phyloP scores from a whole-genome alignment of 2,888 invertebrate species.

The Polia nebulosa region DNA sequence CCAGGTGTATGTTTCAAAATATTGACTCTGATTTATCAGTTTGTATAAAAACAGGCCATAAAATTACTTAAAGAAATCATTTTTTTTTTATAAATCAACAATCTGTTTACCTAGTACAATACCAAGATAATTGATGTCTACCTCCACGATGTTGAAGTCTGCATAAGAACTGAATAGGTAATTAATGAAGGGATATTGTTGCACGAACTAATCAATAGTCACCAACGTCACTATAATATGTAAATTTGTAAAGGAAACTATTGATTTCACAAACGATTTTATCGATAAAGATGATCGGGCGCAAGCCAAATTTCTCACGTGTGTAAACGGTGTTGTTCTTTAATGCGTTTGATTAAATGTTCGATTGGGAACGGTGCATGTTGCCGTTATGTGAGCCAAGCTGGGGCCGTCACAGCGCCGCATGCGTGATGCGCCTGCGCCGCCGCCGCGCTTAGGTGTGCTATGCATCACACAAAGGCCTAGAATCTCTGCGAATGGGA shows the following conservation, averaged over 20 bases:
- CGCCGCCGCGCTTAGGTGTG: conserved; percentile 35
- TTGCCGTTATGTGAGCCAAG: conserved; percentile 59
- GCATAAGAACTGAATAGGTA: conserved; percentile 24
- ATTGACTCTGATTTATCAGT: conserved; percentile 2
- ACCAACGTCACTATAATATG: conserved; percentile 33
- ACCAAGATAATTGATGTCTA: conserved; percentile 5
- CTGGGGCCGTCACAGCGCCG: conserved; percentile 25
- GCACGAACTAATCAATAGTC: conserved; percentile 39
- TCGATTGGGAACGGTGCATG: conserved; percentile 43
- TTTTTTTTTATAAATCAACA: background rate
- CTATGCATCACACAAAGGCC: conserved; percentile 72
- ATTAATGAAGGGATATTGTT: conserved; percentile 35
- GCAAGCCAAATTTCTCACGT: conserved; percentile 24
- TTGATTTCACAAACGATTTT: conserved; percentile 23
- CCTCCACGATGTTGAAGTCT: conserved; percentile 4
- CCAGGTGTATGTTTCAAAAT: conserved; percentile 19
- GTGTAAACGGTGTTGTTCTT: conserved; percentile 34
- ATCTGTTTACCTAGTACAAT: conserved; percentile 4
- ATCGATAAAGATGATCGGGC: conserved; percentile 9
- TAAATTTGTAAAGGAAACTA: conserved; percentile 36
- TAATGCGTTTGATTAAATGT: conserved; percentile 39
- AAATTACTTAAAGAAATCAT: no score
- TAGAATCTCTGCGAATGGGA: conserved; percentile 81
- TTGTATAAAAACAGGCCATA: background rate
- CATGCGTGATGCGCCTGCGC: conserved; percentile 41